A percentile compares a stretch with the other conserved stretches of the same genome.
Evolutionary conservation across 2,797 vertebrate genomes (phyloP).

Genomic region (Paratrypauchen microcephalus): DNA sequence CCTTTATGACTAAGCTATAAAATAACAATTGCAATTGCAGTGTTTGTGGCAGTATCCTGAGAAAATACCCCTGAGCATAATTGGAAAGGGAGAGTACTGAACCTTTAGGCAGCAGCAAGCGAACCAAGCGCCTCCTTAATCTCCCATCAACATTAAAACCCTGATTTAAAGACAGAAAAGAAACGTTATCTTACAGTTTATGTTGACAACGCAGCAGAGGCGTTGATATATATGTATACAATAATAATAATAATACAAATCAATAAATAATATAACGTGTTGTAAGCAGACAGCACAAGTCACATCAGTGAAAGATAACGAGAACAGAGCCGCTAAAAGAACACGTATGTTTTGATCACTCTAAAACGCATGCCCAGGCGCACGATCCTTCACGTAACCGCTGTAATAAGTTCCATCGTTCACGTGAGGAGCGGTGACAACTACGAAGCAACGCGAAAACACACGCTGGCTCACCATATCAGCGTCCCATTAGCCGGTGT

Average conservation of each 20-base stretch:
- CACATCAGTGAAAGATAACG: slow-evolving; percentile 13
- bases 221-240: no score
- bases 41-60: slow-evolving; percentile 41
- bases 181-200: slow-evolving; percentile 29
- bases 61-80: slow-evolving; percentile 59
- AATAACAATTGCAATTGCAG: slow-evolving; percentile 15
- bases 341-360: slow-evolving; percentile 19
- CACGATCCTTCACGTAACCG: slow-evolving; percentile 14
- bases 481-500: slow-evolving; percentile 44
- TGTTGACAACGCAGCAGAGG: slow-evolving; percentile 21
- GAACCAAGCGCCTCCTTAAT: slow-evolving; percentile 44
- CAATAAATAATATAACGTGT: no score
- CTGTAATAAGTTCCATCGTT: slow-evolving; percentile 24
- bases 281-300: background rate
- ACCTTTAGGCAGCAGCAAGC: slow-evolving; percentile 26
- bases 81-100: slow-evolving; percentile 34
- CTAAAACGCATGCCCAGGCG: background rate
- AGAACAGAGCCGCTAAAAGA: background rate
- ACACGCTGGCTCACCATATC: slow-evolving; percentile 64
- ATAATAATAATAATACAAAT: no score
- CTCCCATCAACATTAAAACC: slow-evolving; percentile 49
- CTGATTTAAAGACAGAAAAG: slow-evolving; percentile 34
- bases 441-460: background rate
- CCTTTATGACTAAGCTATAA: slow-evolving; percentile 33
- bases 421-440: slow-evolving; percentile 25